Evolutionary conservation across 2,797 vertebrate genomes (phyloP).

Genomic region (Rhabdophis nuchalis): DNA sequence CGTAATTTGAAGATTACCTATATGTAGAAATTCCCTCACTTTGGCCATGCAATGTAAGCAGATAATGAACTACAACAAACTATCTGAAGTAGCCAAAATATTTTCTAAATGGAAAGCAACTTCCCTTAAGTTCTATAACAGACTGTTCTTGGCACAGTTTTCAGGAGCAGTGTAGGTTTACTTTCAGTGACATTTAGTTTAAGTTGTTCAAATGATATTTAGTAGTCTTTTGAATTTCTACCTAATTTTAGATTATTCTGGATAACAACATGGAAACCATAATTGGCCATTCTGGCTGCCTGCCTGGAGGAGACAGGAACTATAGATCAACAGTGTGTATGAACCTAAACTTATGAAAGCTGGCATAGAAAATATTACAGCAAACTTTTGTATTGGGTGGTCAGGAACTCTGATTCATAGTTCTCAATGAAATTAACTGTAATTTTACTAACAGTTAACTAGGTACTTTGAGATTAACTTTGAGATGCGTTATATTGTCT

Average conservation of each 20-base stretch:
- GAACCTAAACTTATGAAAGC: neutral
- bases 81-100: neutral
- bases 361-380: neutral
- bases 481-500: neutral
- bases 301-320: neutral
- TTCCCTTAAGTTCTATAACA: neutral
- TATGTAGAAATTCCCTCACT: neutral
- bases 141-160: neutral
- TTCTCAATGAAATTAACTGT: slow-evolving; percentile 27
- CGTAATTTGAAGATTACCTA: no score
- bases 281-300: neutral
- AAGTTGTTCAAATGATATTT: neutral
- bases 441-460: neutral
- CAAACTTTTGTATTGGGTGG: neutral
- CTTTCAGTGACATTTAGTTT: neutral
- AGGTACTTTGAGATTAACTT: neutral
- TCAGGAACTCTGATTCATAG: slow-evolving; percentile 36
- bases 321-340: neutral
- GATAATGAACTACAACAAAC: neutral
- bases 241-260: neutral
- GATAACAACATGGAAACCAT: neutral
- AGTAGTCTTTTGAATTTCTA: neutral
- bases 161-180: neutral
- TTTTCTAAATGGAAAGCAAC: neutral
- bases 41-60: neutral